phyloP scores from a whole-genome alignment of 2,888 invertebrate species.

The Raillietiella orientalis region DNA sequence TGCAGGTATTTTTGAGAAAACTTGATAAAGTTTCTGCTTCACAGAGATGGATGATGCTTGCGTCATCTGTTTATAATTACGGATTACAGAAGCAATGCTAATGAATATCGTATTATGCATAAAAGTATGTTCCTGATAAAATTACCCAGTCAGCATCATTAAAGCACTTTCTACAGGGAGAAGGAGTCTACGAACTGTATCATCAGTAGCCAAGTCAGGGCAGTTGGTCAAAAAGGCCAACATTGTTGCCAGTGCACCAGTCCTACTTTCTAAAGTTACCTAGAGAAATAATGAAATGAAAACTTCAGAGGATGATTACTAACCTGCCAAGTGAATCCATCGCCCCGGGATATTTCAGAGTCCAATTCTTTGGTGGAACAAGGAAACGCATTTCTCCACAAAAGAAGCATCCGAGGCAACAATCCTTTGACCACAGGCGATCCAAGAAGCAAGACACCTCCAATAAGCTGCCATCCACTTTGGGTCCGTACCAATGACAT shows the following conservation, averaged over 20 bases:
- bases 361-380: slow-evolving; percentile 83
- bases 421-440: slow-evolving; percentile 70
- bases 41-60: slow-evolving; percentile 82
- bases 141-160: slow-evolving; percentile 72
- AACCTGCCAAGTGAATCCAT: slow-evolving; percentile 96
- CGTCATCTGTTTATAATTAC: slow-evolving; percentile 71
- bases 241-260: slow-evolving; percentile 83
- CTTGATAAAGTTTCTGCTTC: slow-evolving; percentile 64
- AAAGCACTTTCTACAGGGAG: slow-evolving; percentile 82
- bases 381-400: slow-evolving; percentile 96
- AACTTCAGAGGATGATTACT: slow-evolving; percentile 9
- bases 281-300: slow-evolving; percentile 9
- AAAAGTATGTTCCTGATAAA: no score
- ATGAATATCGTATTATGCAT: background rate
- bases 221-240: slow-evolving; percentile 72
- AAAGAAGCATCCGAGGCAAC: slow-evolving; percentile 59
- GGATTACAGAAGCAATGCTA: slow-evolving; percentile 38
- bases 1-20: slow-evolving; percentile 38
- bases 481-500: slow-evolving; percentile 78
- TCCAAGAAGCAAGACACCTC: slow-evolving; percentile 79
- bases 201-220: slow-evolving; percentile 45
- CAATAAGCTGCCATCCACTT: slow-evolving; percentile 89
- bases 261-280: slow-evolving; percentile 78
- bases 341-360: slow-evolving; percentile 68
- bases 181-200: slow-evolving; percentile 60